Percentiles rank a stretch among this genome's conserved stretches.
These are phyloP conservation scores for Xenopus laevis DNA, from an alignment of 2,113 vertebrate genomes.

Conservation along the genomic window DNA sequence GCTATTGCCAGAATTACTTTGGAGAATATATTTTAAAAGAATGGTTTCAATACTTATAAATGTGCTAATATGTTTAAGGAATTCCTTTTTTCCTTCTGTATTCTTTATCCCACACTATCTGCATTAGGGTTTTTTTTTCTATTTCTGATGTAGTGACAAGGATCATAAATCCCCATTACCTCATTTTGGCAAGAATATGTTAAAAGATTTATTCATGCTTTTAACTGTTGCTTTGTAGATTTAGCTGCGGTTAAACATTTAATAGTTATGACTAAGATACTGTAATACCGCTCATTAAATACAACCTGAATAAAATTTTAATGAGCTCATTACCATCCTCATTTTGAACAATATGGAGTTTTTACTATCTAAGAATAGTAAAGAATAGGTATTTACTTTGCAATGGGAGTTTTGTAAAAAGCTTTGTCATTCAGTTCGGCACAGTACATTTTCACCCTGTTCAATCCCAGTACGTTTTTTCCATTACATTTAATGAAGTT, in stretches of 20 bases:
- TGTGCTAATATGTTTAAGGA: background rate
- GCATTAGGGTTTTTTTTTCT: slow-evolving; percentile 1
- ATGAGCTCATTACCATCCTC: slow-evolving; percentile 38
- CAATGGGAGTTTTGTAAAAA: slow-evolving; percentile 3
- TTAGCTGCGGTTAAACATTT: slow-evolving; percentile 29
- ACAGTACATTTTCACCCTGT: background rate
- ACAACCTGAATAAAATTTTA: slow-evolving; percentile 40
- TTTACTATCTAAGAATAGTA: slow-evolving; percentile 24
- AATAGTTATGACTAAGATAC: slow-evolving; percentile 35
- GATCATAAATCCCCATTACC: slow-evolving; percentile 25
- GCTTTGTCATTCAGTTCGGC: background rate
- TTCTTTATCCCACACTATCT: slow-evolving; percentile 23
- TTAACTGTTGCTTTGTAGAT: slow-evolving; percentile 36
- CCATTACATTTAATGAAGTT: too few species aligned
- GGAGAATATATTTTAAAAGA: background rate
- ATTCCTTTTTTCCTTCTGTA: slow-evolving; percentile 1
- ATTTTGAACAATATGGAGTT: slow-evolving; percentile 43
- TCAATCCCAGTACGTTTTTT: too few species aligned
- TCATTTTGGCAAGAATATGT: slow-evolving; percentile 33
- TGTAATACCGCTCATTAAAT: slow-evolving; percentile 39
- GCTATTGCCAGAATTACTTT: too few species aligned
- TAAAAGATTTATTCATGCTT: slow-evolving; percentile 32
- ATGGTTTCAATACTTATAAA: background rate
- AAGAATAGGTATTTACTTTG: slow-evolving; percentile 33
- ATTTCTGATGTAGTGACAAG: background rate